phyloP scores from a whole-genome alignment of 2,888 invertebrate genomes.

The Halocaridina rubra region DNA sequence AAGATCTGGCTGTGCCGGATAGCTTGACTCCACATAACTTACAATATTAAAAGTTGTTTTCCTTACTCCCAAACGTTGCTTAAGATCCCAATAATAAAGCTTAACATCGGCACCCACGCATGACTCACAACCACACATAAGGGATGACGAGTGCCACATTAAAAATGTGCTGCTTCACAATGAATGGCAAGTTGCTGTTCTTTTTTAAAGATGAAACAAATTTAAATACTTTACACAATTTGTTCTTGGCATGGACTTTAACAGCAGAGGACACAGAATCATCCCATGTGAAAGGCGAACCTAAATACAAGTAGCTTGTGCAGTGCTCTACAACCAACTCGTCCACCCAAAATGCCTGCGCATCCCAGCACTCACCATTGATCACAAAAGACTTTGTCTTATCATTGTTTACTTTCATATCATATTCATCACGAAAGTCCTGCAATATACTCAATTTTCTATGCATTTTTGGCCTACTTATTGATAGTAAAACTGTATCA shows the following conservation, averaged over 20 bases:
- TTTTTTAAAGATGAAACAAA: neutral
- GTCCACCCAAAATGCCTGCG: neutral
- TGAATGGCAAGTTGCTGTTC: neutral
- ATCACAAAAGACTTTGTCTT: neutral
- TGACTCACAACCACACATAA: too few species aligned
- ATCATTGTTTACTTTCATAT: too few species aligned
- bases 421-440: neutral
- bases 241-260: neutral
- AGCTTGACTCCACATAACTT: neutral
- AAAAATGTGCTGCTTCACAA: too few species aligned
- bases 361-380: neutral
- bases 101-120: too few species aligned
- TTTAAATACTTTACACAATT: neutral
- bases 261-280: neutral
- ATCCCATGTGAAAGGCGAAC: neutral
- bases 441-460: neutral
- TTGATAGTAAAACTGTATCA: neutral
- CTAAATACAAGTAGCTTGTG: neutral
- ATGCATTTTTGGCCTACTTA: neutral
- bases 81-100: neutral
- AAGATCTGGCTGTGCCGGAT: neutral
- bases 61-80: neutral
- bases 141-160: too few species aligned
- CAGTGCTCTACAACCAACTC: neutral
- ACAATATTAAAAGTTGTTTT: neutral